Percentiles rank a stretch among this genome's conserved stretches.
These are phyloP conservation scores for Aphelinus atriplicis DNA, from an alignment of 1,140 invertebrate species.

Conservation along the genomic window DNA sequence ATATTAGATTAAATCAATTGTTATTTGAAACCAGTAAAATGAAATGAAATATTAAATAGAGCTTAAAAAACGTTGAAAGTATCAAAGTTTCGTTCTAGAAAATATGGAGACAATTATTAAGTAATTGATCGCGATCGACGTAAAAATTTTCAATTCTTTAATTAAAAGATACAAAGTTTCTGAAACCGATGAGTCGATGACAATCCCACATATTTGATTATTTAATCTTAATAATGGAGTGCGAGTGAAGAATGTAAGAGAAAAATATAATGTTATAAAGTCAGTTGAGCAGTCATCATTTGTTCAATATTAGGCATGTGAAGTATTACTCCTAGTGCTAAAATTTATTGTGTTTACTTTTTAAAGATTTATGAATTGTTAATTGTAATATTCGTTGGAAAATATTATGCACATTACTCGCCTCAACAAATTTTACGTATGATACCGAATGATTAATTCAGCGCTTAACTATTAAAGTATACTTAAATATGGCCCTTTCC, in stretches of 20 bases:
- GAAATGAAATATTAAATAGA: constrained; percentile 15
- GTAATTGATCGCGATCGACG: not conserved
- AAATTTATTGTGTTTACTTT: no score
- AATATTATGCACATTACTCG: not conserved
- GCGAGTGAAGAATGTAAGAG: not conserved
- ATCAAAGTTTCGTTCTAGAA: constrained; percentile 15
- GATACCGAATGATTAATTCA: constrained; percentile 1
- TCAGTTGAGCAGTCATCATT: no score
- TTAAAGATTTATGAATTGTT: no score
- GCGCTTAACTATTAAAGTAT: constrained; percentile 11
- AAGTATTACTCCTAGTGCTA: no score
- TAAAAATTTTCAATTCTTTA: constrained; percentile 18
- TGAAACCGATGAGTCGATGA: constrained; percentile 25
- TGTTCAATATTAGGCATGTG: no score
- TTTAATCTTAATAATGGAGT: no score
- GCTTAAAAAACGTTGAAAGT: constrained; percentile 40
- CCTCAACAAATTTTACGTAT: constrained; percentile 2
- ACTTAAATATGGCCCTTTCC: constrained; percentile 20
- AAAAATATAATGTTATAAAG: not conserved
- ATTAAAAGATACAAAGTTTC: not conserved
- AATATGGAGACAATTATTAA: not conserved
- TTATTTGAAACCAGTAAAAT: no score
- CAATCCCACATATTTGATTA: constrained; percentile 26
- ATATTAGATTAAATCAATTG: no score
- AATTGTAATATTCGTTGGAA: no score